These are phyloP conservation scores for Bembecia ichneumoniformis DNA, from an alignment of 2,888 invertebrate species.

Conservation along the genomic window DNA sequence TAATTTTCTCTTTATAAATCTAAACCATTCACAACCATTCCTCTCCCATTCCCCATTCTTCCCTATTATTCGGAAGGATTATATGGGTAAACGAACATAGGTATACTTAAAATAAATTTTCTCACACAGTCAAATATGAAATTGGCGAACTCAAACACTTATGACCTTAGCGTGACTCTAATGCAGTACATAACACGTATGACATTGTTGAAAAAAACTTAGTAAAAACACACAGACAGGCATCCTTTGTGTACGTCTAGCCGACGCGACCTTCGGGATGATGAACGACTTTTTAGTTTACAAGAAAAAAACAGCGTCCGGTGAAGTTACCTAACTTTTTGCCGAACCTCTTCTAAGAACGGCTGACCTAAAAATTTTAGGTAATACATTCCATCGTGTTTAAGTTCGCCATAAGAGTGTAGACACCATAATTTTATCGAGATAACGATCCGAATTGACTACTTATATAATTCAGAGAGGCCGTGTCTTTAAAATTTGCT, in stretches of 20 bases:
- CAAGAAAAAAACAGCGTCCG: conserved; percentile 53
- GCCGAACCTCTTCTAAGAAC: conserved; percentile 51
- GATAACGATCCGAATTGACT: conserved; percentile 47
- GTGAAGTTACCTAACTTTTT: conserved; percentile 70
- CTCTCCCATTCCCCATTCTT: too few species aligned
- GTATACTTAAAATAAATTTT: not conserved
- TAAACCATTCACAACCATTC: too few species aligned
- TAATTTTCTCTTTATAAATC: too few species aligned
- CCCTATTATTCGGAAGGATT: too few species aligned
- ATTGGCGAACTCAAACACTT: conserved; percentile 47
- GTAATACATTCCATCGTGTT: conserved; percentile 51
- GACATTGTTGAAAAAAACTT: conserved; percentile 60
- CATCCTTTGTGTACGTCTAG: conserved; percentile 67
- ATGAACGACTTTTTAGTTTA: conserved; percentile 61
- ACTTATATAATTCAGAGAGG: conserved; percentile 14
- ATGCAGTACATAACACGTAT: conserved; percentile 46
- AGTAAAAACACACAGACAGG: conserved; percentile 58
- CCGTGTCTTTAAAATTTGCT: conserved; percentile 17
- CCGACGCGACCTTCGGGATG: conserved; percentile 54
- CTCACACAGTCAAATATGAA: conserved; percentile 35
- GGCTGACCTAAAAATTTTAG: conserved; percentile 40
- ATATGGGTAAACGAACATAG: too few species aligned
- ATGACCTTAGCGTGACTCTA: conserved; percentile 62
- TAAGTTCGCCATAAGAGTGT: conserved; percentile 43
- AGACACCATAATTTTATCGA: conserved; percentile 56